A percentile compares a stretch with the other conserved stretches of the same genome.
Evolutionary conservation across 2,797 vertebrate species (phyloP).

Genomic region (Eulemur rubriventer): DNA sequence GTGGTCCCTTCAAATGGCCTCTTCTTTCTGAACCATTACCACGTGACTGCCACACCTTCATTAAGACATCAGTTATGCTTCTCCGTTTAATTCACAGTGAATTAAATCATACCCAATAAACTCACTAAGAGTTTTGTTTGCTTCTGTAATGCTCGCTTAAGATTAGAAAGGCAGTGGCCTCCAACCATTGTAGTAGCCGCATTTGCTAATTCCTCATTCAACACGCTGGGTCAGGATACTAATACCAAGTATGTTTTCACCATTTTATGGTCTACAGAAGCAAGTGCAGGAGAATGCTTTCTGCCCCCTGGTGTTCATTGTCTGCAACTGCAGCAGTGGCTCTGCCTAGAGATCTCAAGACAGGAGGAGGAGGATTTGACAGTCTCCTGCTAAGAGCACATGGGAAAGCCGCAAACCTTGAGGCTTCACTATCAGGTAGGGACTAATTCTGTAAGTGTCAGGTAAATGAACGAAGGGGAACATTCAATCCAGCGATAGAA

Average conservation of each 20-base stretch:
- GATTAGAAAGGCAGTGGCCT: not conserved
- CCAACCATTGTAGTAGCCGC: accelerated
- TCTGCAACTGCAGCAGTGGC: not conserved
- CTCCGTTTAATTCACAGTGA: not conserved
- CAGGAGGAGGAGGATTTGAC: not conserved
- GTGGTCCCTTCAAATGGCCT: not conserved
- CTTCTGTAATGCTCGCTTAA: not conserved
- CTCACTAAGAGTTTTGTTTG: not conserved
- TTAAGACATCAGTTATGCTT: not conserved
- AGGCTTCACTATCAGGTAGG: not conserved
- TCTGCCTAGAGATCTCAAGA: not conserved
- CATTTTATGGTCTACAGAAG: not conserved
- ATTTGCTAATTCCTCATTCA: not conserved
- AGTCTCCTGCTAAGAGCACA: not conserved
- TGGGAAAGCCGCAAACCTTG: not conserved
- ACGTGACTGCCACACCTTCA: not conserved
- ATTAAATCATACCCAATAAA: accelerated
- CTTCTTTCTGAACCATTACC: not conserved
- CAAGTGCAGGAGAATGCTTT: not conserved
- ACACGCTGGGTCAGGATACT: not conserved
- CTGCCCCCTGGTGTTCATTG: conserved; percentile 65
- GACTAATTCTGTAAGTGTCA: not conserved
- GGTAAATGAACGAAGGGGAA: not conserved
- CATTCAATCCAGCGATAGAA: not conserved
- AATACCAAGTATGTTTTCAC: not conserved